Evolutionary conservation across 2,888 invertebrate genomes (phyloP), one percentile per base, ranked within the genome.

Genomic region (Drosophila austrosaltans): DNA sequence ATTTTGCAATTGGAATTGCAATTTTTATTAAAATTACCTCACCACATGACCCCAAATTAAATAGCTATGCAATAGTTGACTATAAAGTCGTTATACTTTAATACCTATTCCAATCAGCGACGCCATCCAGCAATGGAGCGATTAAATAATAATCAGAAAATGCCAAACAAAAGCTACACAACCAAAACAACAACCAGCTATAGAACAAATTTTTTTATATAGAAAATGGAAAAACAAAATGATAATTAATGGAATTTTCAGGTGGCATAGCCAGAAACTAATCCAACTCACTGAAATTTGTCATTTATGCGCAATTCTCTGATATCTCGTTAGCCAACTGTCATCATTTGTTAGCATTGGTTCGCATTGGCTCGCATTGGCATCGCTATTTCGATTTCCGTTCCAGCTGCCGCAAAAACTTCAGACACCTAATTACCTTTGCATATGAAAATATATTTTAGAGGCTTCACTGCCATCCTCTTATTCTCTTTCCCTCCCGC

Each of bases 281-380:
- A 83, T 85, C 83, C 83, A 80, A 56, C 77, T 62, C 67, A 54
- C 56, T 69, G 65, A 72, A 53, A 71, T 72, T 73, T 82, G 69
- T 76, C 74, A 80, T 73, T 62, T 67, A 66, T 66, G 60, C 73
- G 69, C 62, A 69, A 65, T 79, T 60, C 22, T 39, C 22, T 39
- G 73, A 68, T 82, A 82, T 87, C 87, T 87, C 79, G 72, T 85
- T 85, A 83, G 81, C 76, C 89, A 86, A 86, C 89, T 86, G 85
- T 86, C 85, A 86, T 74, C 67, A 86, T 86, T 86, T 72, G 87
- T 88, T 89, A 81, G 73, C 80, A 56, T 59, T 59, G 64, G 63
- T 62, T 62, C 69, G 75, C 75, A 32, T 56, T 44, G 30, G 16
- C 16, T 16, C 0, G 16, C 16, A 16, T 28, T 10, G 4, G 28